Conservation (phyloP, 1,140 invertebrate genomes). For the Euglossa dilemma region DNA sequence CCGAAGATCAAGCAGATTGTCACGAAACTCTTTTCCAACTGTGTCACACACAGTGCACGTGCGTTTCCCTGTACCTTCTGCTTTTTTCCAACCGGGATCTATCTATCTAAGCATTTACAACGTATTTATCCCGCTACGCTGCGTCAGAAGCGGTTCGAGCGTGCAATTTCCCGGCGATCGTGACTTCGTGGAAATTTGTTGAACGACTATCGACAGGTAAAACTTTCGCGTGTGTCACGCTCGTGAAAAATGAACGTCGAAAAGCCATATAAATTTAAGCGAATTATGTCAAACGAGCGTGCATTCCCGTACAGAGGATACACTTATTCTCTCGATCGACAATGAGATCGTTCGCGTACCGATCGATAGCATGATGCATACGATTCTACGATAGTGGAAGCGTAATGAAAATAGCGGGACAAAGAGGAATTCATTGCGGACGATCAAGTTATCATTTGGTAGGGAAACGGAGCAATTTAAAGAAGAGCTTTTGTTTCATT, state of each 20-base stretch:
- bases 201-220: neutral
- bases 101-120: neutral
- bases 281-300: neutral
- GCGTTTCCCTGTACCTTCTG: neutral
- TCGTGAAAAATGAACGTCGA: neutral
- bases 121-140: slow-evolving; percentile 2
- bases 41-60: neutral
- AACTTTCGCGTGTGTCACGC: neutral
- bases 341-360: neutral
- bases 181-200: slow-evolving; percentile 9
- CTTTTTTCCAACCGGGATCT: slow-evolving; percentile 2
- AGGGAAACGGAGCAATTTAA: slow-evolving; percentile 8
- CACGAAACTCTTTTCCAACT: slow-evolving; percentile 32
- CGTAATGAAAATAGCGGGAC: neutral
- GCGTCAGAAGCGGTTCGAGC: neutral
- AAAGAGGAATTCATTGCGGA: neutral
- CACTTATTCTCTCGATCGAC: neutral
- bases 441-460: neutral
- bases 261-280: no score
- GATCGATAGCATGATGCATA: neutral
- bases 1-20: slow-evolving; percentile 23
- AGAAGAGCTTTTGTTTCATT: slow-evolving; percentile 24
- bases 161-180: neutral
- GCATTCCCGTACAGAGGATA: no score
- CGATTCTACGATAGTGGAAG: neutral